Evolutionary conservation across 2,888 invertebrate genomes (phyloP).

Genomic region (Horisme vitalbata): DNA sequence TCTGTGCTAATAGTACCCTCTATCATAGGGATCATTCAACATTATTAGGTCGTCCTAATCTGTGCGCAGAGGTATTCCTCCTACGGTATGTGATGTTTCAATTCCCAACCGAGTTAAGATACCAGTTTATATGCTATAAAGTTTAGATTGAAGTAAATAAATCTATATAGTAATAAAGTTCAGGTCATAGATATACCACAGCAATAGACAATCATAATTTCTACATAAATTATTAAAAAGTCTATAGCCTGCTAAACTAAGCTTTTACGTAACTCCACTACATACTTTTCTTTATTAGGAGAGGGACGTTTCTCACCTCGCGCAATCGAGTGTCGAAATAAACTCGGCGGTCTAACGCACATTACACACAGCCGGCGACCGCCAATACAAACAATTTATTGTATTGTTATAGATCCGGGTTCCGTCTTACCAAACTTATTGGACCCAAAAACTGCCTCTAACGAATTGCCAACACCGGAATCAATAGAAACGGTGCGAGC

Average conservation of each 20-base stretch:
- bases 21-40: no score
- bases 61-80: no score
- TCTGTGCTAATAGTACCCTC: no score
- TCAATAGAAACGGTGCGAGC: slow-evolving; percentile 32
- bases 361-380: slow-evolving; percentile 62
- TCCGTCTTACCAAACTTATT: slow-evolving; percentile 58
- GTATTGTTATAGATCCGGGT: slow-evolving; percentile 67
- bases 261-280: not conserved
- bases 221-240: no score
- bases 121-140: no score
- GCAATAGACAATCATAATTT: no score
- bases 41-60: no score
- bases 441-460: slow-evolving; percentile 44
- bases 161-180: no score
- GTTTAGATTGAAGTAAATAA: no score
- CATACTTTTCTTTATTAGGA: slow-evolving; percentile 12
- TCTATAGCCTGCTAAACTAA: not conserved
- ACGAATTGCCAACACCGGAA: slow-evolving; percentile 42
- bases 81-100: no score
- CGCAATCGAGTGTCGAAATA: slow-evolving; percentile 54
- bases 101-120: no score
- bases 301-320: slow-evolving; percentile 61
- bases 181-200: no score
- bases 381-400: slow-evolving; percentile 72
- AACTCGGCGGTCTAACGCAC: slow-evolving; percentile 65